Percentiles rank a stretch among this genome's conserved stretches.
Conservation (phyloP, 1,140 invertebrate genomes). For the Drosophila paulistorum region DNA sequence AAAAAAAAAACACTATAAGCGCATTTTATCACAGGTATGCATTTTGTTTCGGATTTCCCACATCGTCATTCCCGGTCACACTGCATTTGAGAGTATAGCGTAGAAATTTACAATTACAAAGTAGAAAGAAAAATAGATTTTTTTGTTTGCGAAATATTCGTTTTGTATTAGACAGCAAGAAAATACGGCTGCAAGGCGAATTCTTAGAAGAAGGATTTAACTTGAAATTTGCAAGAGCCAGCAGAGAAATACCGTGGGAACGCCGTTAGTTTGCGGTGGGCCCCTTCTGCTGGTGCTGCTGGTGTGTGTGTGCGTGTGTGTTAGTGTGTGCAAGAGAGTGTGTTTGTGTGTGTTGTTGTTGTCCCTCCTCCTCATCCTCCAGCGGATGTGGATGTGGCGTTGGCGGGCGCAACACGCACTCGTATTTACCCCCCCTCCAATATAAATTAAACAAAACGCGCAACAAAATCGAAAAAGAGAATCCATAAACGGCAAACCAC, state of each 20-base stretch:
- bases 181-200: not conserved
- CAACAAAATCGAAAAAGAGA: slow-evolving; percentile 33
- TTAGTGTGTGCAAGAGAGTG: not conserved
- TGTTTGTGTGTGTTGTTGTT: slow-evolving; percentile 5
- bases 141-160: slow-evolving; percentile 15
- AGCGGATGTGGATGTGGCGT: slow-evolving; percentile 66
- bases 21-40: not conserved
- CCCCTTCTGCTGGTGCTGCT: slow-evolving; percentile 7
- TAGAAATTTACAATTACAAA: slow-evolving; percentile 51
- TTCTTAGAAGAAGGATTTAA: slow-evolving; percentile 1
- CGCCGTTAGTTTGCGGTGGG: slow-evolving; percentile 33
- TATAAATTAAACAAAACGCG: slow-evolving; percentile 5
- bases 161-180: not conserved
- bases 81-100: slow-evolving; percentile 36
- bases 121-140: slow-evolving; percentile 7
- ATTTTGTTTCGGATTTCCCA: not conserved
- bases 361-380: slow-evolving; percentile 18
- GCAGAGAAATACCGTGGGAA: slow-evolving; percentile 38
- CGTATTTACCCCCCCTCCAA: slow-evolving; percentile 1
- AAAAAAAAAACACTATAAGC: too few species aligned
- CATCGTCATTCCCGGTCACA: slow-evolving; percentile 6
- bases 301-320: slow-evolving; percentile 14
- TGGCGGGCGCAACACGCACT: slow-evolving; percentile 49
- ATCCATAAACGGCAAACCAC: slow-evolving; percentile 22
- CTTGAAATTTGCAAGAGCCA: slow-evolving; percentile 1